Base-by-base conservation (phyloP, 2,888 invertebrate species). In the Agrochola macilenta region DNA sequence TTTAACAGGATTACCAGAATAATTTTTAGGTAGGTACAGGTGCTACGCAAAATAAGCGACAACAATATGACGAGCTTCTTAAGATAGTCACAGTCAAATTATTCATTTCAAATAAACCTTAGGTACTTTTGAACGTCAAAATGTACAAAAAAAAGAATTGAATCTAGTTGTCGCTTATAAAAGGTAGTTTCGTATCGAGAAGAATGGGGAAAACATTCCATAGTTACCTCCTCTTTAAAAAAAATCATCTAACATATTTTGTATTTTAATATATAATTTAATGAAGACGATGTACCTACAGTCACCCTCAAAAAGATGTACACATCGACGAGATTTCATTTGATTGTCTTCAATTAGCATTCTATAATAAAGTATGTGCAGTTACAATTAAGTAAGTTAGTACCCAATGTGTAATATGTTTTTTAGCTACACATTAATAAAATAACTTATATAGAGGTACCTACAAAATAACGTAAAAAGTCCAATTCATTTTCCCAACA, bases 401-500 rank as follows among this genome's bases (percentile, higher is more conserved):
- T 12, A 46, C 46, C 46, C 39, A 39, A 39, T 39, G 9, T 39
- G 39, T 46, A 46, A 46, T 12, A 46, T 12, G 46, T 46, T 46
- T 46, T 46, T 2, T 46, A 12, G 12, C 12, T 12, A 46, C 12
- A 46, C 3, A n/a, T n/a, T n/a, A 52, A 17, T 54, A 69, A 26
- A 60, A 69, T 30, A 30, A 49, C 5, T 5, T 14, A 46, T 30
- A 30, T 30, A 30, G 30, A 11, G 12, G 46, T 46, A 20, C 17
- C 0, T 26, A 43, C 12, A 5, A n/a, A 54, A n/a, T n/a, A n/a
- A 3, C 46, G 5, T 2, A 17, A 46, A 65, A 60, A 52, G 11
- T 1, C 9, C n/a, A 26, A 43, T 26, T 26, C 2, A 11, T 58
- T 61, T 70, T 52, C 81, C 7, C 57, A 39, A 26, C 74, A 81